phyloP scores from a whole-genome alignment of 2,888 invertebrate genomes.

The Linyphia triangularis region DNA sequence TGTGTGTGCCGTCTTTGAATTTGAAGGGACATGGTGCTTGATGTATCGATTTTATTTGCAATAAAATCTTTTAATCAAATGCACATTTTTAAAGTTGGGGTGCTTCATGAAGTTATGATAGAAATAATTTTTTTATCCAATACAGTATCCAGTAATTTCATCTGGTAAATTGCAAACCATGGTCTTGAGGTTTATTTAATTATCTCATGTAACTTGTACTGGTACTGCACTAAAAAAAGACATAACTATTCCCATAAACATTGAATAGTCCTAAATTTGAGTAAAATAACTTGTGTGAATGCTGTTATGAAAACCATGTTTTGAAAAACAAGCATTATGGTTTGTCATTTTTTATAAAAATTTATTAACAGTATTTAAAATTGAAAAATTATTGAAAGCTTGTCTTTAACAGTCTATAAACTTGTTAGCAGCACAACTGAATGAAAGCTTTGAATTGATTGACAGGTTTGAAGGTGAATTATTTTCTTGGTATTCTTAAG shows the following conservation, averaged over 20 bases:
- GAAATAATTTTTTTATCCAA: neutral
- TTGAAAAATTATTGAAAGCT: neutral
- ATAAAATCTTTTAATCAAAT: neutral
- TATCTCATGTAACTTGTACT: neutral
- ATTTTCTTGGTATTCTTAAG: no score
- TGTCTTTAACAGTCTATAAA: neutral
- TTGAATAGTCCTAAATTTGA: neutral
- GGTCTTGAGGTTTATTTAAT: no score
- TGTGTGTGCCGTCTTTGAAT: conserved; percentile 28
- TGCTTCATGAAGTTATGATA: neutral
- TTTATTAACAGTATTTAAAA: neutral
- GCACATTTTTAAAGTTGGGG: neutral
- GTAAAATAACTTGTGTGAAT: neutral
- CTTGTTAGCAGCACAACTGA: no score
- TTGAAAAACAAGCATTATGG: neutral
- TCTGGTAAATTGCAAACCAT: neutral
- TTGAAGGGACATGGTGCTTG: conserved; percentile 61
- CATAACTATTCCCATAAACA: no score
- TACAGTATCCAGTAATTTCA: neutral
- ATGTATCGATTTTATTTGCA: conserved; percentile 26
- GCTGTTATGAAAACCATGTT: neutral
- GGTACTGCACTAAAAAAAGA: neutral
- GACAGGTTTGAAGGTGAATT: no score
- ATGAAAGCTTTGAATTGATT: no score
- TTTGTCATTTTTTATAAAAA: neutral